A percentile compares a stretch with the other conserved stretches of the same genome.
Evolutionary conservation across 1,140 invertebrate species (phyloP).

Genomic region (Macrotrachela quadricornifera): DNA sequence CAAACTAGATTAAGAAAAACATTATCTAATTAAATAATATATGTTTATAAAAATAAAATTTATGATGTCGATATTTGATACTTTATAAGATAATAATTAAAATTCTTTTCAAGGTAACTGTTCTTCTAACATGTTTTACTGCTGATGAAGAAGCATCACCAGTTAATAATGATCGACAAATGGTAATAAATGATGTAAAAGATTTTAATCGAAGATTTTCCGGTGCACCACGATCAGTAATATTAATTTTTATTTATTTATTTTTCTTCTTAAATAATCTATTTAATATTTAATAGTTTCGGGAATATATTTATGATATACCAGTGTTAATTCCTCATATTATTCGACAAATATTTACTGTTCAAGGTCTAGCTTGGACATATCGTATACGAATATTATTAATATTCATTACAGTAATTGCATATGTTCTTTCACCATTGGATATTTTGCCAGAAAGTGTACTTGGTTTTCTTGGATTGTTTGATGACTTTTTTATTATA

Average conservation of each 20-base stretch:
- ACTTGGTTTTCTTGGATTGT: conserved; percentile 6
- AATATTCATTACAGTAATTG: not conserved
- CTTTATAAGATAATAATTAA: no score
- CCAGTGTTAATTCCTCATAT: conserved; percentile 5
- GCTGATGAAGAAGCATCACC: not conserved
- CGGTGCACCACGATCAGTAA: conserved; percentile 3
- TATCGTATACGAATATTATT: conserved; percentile 5
- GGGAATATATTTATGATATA: conserved; percentile 7
- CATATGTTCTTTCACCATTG: conserved; percentile 7
- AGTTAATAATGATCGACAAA: not conserved
- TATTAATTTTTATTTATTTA: not conserved
- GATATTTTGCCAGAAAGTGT: conserved; percentile 9
- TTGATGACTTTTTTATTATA: conserved; percentile 6
- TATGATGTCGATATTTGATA: no score
- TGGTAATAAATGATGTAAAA: not conserved
- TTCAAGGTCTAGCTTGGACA: not conserved
- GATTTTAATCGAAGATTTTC: conserved; percentile 8
- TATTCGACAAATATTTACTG: conserved; percentile 1
- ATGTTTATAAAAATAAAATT: no score
- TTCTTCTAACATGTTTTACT: not conserved
- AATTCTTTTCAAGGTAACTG: no score
- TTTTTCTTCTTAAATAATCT: not conserved
- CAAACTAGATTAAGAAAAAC: not conserved
- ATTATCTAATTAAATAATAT: not conserved
- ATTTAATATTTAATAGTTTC: not conserved